Evolutionary conservation across 2,888 invertebrate species (phyloP).

Genomic region (Melieria crassipennis): DNA sequence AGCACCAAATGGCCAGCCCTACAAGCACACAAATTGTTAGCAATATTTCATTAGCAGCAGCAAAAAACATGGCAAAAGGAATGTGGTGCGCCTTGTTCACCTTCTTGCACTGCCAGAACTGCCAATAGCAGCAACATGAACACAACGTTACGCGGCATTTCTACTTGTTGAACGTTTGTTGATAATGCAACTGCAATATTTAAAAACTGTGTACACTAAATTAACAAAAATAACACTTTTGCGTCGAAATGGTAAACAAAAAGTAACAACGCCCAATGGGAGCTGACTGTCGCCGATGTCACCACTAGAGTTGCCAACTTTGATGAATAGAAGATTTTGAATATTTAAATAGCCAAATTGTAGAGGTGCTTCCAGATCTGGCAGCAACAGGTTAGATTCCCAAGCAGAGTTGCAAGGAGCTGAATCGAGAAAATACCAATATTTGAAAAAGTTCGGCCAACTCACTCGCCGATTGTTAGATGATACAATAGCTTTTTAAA

Average conservation of each 20-base stretch:
- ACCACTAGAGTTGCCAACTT: too few species aligned
- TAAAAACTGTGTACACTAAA: slow-evolving; percentile 5
- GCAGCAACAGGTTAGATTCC: too few species aligned
- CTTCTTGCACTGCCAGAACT: slow-evolving; percentile 44
- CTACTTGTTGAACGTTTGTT: neutral
- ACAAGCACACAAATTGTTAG: slow-evolving; percentile 20
- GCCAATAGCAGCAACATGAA: slow-evolving; percentile 43
- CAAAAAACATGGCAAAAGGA: neutral
- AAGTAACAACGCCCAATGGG: slow-evolving; percentile 30
- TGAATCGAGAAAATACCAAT: too few species aligned
- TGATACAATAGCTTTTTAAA: too few species aligned
- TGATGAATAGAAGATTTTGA: too few species aligned
- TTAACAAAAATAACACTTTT: slow-evolving; percentile 6
- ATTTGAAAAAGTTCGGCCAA: too few species aligned
- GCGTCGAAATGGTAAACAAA: slow-evolving; percentile 26
- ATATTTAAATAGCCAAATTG: too few species aligned
- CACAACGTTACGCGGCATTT: slow-evolving; percentile 26
- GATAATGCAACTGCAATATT: slow-evolving; percentile 2
- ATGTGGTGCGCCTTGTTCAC: slow-evolving; percentile 38
- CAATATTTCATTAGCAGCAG: neutral
- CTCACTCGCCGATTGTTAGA: too few species aligned
- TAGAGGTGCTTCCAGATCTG: too few species aligned
- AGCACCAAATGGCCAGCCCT: slow-evolving; percentile 83
- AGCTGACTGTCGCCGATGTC: slow-evolving; percentile 5
- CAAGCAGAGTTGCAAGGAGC: too few species aligned